Conservation (phyloP, 2,888 invertebrate genomes). For the Torymus aiolomorphi region DNA sequence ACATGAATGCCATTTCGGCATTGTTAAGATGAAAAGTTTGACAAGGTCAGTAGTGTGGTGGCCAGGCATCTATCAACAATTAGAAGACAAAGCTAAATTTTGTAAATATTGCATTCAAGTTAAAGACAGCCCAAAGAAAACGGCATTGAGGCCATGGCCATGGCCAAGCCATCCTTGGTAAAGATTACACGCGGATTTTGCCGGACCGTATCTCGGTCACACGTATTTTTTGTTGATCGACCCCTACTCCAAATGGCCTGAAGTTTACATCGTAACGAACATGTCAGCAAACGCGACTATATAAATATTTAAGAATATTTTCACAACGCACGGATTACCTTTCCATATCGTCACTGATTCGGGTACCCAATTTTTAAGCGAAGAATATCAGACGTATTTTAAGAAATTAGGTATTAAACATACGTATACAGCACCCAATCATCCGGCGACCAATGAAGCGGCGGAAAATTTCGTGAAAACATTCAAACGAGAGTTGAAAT, state of each 20-base stretch:
- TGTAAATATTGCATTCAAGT: conserved; percentile 9
- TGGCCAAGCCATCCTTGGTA: conserved; percentile 38
- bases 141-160: conserved; percentile 15
- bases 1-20: conserved; percentile 46
- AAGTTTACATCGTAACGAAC: neutral
- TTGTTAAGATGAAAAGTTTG: conserved; percentile 49
- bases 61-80: conserved; percentile 19
- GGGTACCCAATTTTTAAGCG: conserved; percentile 4
- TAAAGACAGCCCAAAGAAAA: conserved; percentile 10
- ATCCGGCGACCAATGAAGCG: neutral
- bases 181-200: conserved; percentile 14
- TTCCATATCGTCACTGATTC: conserved; percentile 9
- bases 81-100: conserved; percentile 2
- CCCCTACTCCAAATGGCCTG: conserved; percentile 20
- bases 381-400: neutral
- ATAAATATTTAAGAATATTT: conserved; percentile 6
- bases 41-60: conserved; percentile 44
- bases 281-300: conserved; percentile 1
- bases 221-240: conserved; percentile 11
- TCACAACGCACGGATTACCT: conserved; percentile 14
- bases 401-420: conserved; percentile 8
- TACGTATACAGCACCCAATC: neutral
- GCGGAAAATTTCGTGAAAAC: neutral
- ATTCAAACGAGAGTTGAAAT: conserved; percentile 8
- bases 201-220: conserved; percentile 12